Base-by-base conservation (phyloP, 1,140 invertebrate genomes). In the Chironomus striatipennis region DNA sequence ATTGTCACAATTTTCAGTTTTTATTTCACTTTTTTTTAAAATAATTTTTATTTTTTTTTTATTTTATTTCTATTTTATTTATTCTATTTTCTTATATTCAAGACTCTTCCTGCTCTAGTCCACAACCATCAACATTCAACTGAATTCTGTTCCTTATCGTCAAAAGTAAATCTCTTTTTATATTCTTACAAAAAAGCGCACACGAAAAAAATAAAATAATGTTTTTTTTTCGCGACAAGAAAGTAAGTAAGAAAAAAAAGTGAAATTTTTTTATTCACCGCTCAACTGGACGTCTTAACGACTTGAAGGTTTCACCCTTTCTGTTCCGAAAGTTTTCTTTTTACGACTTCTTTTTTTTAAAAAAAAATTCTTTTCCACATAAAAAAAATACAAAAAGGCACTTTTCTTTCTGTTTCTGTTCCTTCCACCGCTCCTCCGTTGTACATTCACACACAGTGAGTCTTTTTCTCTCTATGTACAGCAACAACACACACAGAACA, bases 251-350 rank as follows among this genome's bases (percentile, higher is more conserved):
- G n/a, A n/a, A 34, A 34, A 34, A 34, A 34, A 34, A 34, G 24
- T 34, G n/a, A 57, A 57, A 57, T 4, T 57, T n/a, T 57, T 4
- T 57, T 57, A n/a, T n/a, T 8, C n/a, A 12, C 47, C 47, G 47
- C 47, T 57, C n/a, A 34, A 34, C 24, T 57, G 10, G 47, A 57
- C 47, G 47, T 57, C 47, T 57, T 57, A 57, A 57, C 47, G 47
- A 57, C 47, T 57, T 57, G 47, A 57, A 57, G 47, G 47, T 57
- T 57, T 57, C 47, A 57, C 47, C 47, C 47, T 57, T 57, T 57
- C 47, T 57, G 24, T 34, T 34, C 24, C 24, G 24, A 34, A 34
- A 34, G 2, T 34, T 34, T 34, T 34, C 24, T 34, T 34, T 34
- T 34, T 34, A 34, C 24, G 24, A 34, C 24, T 34, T 34, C 24